Conservation (phyloP, 2,888 invertebrate genomes). For the Tenthredo amoena region DNA sequence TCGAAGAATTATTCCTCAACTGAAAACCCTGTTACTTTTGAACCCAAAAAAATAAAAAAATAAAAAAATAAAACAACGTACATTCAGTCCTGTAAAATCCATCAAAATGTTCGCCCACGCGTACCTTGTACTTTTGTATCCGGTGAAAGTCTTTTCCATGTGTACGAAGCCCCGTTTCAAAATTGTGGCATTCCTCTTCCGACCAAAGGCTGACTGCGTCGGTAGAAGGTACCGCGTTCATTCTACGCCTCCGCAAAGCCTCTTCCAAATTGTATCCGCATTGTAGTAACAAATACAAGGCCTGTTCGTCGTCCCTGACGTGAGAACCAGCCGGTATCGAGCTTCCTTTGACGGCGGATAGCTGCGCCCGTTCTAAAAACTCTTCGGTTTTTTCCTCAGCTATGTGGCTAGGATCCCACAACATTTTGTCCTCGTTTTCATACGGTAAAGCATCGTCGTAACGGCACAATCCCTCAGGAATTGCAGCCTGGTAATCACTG, state of each 20-base stretch:
- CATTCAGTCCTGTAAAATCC: slow-evolving; percentile 48
- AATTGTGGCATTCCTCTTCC: slow-evolving; percentile 97
- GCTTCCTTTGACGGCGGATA: slow-evolving; percentile 75
- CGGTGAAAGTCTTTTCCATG: slow-evolving; percentile 98
- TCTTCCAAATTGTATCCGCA: slow-evolving; percentile 98
- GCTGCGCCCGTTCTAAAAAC: slow-evolving; percentile 84
- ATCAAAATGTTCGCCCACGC: slow-evolving; percentile 10
- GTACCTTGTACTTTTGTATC: slow-evolving; percentile 94
- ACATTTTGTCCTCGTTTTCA: slow-evolving; percentile 95
- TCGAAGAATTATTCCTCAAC: background rate
- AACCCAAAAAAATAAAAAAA: background rate
- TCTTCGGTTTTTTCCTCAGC: slow-evolving; percentile 88
- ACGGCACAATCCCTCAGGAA: slow-evolving; percentile 94
- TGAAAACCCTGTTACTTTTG: background rate
- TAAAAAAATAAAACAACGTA: background rate
- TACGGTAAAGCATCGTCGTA: slow-evolving; percentile 97
- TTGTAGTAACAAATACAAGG: slow-evolving; percentile 92
- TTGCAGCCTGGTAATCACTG: slow-evolving; percentile 94
- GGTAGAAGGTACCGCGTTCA: slow-evolving; percentile 85
- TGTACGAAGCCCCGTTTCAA: slow-evolving; percentile 95
- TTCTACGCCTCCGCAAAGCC: slow-evolving; percentile 89
- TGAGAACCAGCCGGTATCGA: slow-evolving; percentile 87
- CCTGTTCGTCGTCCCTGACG: slow-evolving; percentile 93
- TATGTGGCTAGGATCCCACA: slow-evolving; percentile 94
- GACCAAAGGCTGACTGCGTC: slow-evolving; percentile 95